Evolutionary conservation across 1,140 invertebrate genomes (phyloP).

Genomic region (Penaeus japonicus): DNA sequence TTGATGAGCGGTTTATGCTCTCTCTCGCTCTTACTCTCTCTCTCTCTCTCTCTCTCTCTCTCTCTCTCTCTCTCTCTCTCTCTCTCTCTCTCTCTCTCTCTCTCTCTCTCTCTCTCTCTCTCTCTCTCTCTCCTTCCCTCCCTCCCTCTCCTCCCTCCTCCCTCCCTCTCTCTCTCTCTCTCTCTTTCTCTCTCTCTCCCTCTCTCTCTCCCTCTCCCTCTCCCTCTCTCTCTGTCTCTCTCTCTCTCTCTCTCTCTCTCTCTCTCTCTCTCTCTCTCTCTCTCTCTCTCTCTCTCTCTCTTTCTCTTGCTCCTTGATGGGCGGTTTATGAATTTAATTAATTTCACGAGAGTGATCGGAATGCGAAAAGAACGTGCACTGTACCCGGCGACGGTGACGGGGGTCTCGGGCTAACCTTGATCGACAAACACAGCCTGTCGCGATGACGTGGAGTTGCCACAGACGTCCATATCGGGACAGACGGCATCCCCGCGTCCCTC

Average conservation of each 20-base stretch:
- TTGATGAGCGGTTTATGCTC: no score
- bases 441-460: no score
- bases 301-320: neutral
- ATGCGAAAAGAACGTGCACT: no score
- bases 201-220: neutral
- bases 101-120: neutral
- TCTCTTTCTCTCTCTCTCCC: neutral
- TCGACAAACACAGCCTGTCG: no score
- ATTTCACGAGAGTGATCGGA: neutral
- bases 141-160: neutral
- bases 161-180: neutral
- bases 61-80: neutral
- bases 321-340: neutral
- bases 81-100: neutral
- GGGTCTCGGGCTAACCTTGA: no score
- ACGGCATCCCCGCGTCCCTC: no score
- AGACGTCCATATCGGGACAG: no score
- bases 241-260: neutral
- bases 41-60: neutral
- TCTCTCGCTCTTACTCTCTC: neutral
- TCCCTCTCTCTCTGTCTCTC: neutral
- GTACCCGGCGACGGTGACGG: no score
- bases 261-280: constrained; percentile 11
- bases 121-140: neutral
- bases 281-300: neutral